phyloP scores from a whole-genome alignment of 1,140 invertebrate genomes.

The Rhopalosiphum padi region DNA sequence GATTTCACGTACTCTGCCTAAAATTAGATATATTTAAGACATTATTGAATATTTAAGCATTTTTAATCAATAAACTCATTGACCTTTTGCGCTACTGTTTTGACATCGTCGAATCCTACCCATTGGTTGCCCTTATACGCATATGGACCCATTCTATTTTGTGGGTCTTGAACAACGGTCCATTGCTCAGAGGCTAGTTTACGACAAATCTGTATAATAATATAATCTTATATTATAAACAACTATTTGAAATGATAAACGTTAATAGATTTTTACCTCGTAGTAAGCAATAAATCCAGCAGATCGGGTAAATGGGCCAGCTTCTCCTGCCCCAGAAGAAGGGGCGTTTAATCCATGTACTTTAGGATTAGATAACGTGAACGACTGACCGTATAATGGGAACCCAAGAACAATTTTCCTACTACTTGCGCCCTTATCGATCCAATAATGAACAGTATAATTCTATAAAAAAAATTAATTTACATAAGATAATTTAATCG shows the following conservation, averaged over 20 bases:
- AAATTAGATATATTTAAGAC: slow-evolving; percentile 44
- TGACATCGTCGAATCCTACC: slow-evolving; percentile 86
- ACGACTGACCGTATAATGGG: slow-evolving; percentile 89
- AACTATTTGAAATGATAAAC: background rate
- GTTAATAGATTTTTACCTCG: slow-evolving; percentile 68
- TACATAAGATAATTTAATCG: background rate
- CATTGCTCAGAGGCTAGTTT: slow-evolving; percentile 78
- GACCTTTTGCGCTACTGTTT: slow-evolving; percentile 78
- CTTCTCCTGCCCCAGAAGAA: slow-evolving; percentile 76
- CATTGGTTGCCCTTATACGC: slow-evolving; percentile 86
- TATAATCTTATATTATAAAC: background rate
- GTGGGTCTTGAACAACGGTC: slow-evolving; percentile 78
- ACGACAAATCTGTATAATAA: slow-evolving; percentile 75
- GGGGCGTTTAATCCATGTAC: slow-evolving; percentile 76
- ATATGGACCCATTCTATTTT: slow-evolving; percentile 82
- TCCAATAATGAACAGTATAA: slow-evolving; percentile 88
- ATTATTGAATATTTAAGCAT: background rate
- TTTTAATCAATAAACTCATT: background rate
- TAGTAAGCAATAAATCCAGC: slow-evolving; percentile 89
- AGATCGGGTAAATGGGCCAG: slow-evolving; percentile 82
- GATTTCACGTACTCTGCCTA: slow-evolving; percentile 75
- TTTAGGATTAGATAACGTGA: slow-evolving; percentile 70
- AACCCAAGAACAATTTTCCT: slow-evolving; percentile 87
- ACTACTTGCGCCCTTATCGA: slow-evolving; percentile 78
- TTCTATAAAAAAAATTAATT: slow-evolving; percentile 69